Percentiles rank a stretch among this genome's conserved stretches.
Evolutionary conservation across 1,140 invertebrate genomes (phyloP).

Genomic region (Solen grandis): DNA sequence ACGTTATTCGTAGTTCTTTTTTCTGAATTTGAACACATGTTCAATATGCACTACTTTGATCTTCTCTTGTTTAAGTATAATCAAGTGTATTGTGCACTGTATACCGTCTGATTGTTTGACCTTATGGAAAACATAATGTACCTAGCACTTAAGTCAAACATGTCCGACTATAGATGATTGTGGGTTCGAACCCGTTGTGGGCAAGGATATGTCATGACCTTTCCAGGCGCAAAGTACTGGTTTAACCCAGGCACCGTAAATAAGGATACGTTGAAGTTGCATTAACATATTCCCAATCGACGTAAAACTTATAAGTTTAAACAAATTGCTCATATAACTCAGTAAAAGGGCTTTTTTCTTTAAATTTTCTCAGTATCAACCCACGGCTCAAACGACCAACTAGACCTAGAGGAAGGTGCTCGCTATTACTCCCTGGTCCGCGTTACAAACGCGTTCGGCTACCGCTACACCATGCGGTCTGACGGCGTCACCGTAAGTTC

Average conservation of each 20-base stretch:
- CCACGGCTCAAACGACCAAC: slow-evolving; percentile 52
- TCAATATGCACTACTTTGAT: not conserved
- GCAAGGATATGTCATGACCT: not conserved
- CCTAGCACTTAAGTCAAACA: not conserved
- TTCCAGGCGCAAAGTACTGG: not conserved
- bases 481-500: slow-evolving; percentile 36
- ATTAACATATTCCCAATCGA: too few relatives aligned
- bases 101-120: not conserved
- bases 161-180: not conserved
- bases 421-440: slow-evolving; percentile 60
- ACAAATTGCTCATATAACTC: too few relatives aligned
- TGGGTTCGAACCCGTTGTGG: not conserved
- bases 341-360: not conserved
- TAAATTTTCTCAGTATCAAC: too few relatives aligned
- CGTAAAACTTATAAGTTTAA: too few relatives aligned
- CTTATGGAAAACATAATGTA: not conserved
- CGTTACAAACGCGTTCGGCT: slow-evolving; percentile 55
- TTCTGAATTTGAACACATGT: not conserved
- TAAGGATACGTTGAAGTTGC: not conserved
- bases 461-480: slow-evolving; percentile 33
- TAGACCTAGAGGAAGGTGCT: slow-evolving; percentile 54
- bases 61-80: too few relatives aligned
- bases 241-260: not conserved
- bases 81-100: not conserved
- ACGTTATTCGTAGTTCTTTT: too few relatives aligned